Conservation (phyloP, 1,140 invertebrate genomes). For the Tetranychus urticae region DNA sequence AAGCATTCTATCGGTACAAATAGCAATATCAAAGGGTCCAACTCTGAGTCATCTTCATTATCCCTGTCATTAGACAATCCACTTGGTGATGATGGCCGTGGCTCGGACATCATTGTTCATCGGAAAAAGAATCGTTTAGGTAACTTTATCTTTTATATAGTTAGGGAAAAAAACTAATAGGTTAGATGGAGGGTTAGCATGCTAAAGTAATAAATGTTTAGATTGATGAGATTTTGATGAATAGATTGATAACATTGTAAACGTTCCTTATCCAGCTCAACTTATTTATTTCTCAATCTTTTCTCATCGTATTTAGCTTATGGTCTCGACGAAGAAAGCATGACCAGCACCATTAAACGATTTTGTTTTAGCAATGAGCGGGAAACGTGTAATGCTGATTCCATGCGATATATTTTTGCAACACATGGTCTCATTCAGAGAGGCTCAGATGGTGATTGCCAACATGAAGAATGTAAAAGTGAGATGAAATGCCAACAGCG, state of each 20-base stretch:
- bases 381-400: slow-evolving; percentile 4
- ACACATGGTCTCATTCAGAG: not conserved
- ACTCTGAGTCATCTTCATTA: not conserved
- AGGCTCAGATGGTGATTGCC: not conserved
- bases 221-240: no score
- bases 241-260: no score
- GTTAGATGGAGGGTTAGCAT: no score
- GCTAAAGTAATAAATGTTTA: no score
- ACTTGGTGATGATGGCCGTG: slow-evolving; percentile 2
- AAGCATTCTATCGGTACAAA: not conserved
- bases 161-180: not conserved
- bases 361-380: slow-evolving; percentile 14
- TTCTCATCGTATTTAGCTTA: not conserved
- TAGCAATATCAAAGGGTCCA: not conserved
- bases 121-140: slow-evolving; percentile 14
- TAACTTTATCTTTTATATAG: not conserved
- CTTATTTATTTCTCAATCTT: not conserved
- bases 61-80: not conserved
- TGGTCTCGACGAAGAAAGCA: slow-evolving; percentile 12
- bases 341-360: slow-evolving; percentile 14
- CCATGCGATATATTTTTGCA: not conserved
- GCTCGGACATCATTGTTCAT: slow-evolving; percentile 8
- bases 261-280: not conserved
- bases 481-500: not conserved
- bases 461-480: not conserved